A percentile compares a stretch with the other conserved stretches of the same genome.
phyloP scores from a whole-genome alignment of 2,113 vertebrate genomes.

The Nothobranchius furzeri region DNA sequence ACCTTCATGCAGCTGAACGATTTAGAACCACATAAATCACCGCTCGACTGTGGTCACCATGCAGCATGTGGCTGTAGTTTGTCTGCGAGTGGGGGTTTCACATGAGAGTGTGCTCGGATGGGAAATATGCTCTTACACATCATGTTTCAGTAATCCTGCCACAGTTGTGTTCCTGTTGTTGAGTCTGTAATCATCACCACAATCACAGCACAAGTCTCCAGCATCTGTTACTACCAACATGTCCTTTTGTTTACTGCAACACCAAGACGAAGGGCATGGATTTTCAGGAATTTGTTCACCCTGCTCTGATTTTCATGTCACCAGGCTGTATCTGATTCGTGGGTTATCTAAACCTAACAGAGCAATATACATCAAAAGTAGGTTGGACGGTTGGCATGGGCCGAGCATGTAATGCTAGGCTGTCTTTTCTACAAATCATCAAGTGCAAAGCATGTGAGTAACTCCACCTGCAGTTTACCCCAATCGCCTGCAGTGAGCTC shows the following conservation, averaged over 20 bases:
- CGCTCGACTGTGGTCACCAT: neutral
- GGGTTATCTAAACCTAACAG: conserved; percentile 1
- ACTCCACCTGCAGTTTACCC: conserved; percentile 21
- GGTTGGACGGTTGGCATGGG: conserved; percentile 9
- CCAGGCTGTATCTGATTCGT: conserved; percentile 2
- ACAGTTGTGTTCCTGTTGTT: neutral
- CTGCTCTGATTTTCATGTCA: neutral
- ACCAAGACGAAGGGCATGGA: conserved; percentile 11
- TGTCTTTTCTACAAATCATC: conserved; percentile 26
- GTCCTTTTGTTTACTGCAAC: conserved; percentile 9
- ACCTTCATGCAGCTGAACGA: neutral
- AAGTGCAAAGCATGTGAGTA: conserved; percentile 24
- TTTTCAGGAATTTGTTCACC: conserved; percentile 36
- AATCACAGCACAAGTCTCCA: neutral
- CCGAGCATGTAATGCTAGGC: conserved; percentile 17
- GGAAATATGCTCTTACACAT: conserved; percentile 14
- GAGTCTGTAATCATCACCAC: conserved; percentile 16
- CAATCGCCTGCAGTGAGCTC: neutral
- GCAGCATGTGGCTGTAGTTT: neutral
- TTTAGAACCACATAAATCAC: conserved; percentile 16
- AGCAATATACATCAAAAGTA: neutral
- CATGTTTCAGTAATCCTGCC: conserved; percentile 2
- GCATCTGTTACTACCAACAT: neutral
- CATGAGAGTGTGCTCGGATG: neutral
- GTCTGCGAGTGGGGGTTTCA: neutral